Percentiles rank a stretch among this genome's conserved stretches.
Evolutionary conservation across 2,113 vertebrate species (phyloP).

Genomic region (Chloropsis hardwickii): DNA sequence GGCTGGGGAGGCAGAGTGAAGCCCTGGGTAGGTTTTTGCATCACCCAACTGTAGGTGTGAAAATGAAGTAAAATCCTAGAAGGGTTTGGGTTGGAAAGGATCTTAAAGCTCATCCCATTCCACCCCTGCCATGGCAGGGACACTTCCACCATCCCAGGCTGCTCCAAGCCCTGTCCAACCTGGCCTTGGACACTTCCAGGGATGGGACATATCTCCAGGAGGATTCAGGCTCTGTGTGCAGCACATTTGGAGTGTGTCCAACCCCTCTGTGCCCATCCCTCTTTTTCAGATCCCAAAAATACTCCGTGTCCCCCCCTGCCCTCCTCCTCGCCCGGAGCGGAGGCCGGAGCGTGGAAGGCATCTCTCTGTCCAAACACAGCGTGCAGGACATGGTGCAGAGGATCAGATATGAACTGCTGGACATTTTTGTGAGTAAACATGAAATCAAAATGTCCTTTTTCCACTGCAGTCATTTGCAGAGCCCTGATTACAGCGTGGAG

Average conservation of each 20-base stretch:
- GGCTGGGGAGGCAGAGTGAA: neutral
- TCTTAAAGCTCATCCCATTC: neutral
- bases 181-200: neutral
- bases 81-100: neutral
- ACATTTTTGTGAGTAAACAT: conserved; percentile 79
- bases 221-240: neutral
- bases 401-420: conserved; percentile 71
- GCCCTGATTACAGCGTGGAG: neutral
- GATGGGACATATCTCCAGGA: neutral
- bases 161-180: accelerated
- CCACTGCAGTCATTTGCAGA: neutral
- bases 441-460: neutral
- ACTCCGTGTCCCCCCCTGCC: conserved; percentile 74
- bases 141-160: neutral
- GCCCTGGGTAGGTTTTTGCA: neutral
- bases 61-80: neutral
- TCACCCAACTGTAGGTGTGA: neutral
- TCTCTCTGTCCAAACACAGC: conserved; percentile 57
- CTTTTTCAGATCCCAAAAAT: conserved; percentile 77
- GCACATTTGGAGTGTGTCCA: neutral
- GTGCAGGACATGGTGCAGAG: conserved; percentile 65
- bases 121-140: neutral
- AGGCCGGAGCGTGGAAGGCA: conserved; percentile 32
- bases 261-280: neutral
- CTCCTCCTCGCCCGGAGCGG: conserved; percentile 76